A percentile compares a stretch with the other conserved stretches of the same genome.
Conservation (phyloP, 2,113 vertebrate species). For the Lophotis ruficrista region DNA sequence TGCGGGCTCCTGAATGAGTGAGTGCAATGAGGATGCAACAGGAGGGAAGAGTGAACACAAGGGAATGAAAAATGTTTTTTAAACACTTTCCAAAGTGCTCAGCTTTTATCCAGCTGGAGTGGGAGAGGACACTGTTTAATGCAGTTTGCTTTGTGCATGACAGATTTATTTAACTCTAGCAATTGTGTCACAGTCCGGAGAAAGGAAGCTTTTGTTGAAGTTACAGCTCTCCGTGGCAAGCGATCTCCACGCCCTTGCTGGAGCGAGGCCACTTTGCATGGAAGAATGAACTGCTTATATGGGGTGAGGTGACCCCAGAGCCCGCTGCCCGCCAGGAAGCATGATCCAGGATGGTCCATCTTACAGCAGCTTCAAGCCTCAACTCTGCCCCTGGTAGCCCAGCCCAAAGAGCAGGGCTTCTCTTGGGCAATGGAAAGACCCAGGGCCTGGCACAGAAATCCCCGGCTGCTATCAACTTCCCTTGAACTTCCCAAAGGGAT, state of each 20-base stretch:
- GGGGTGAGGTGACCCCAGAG: not conserved
- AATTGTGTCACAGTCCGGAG: not conserved
- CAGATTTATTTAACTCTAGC: constrained; percentile 44
- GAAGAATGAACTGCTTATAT: constrained; percentile 5
- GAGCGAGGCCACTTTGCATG: not conserved
- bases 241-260: not conserved
- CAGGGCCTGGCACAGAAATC: not conserved
- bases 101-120: not conserved
- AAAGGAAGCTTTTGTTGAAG: constrained; percentile 40
- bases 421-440: not conserved
- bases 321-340: not conserved
- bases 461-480: not conserved
- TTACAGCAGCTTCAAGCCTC: not conserved
- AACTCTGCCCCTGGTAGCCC: not conserved
- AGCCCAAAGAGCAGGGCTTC: not conserved
- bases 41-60: constrained; percentile 30
- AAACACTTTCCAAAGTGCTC: constrained; percentile 6
- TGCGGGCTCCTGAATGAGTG: not conserved
- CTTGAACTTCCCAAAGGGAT: not conserved
- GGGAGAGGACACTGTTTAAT: not conserved
- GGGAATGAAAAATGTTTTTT: constrained; percentile 30
- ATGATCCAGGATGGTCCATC: not conserved
- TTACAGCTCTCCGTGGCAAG: not conserved
- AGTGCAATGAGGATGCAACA: not conserved
- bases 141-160: not conserved